Evolutionary conservation across 2,113 vertebrate genomes (phyloP).

Genomic region (Elephantulus edwardii): DNA sequence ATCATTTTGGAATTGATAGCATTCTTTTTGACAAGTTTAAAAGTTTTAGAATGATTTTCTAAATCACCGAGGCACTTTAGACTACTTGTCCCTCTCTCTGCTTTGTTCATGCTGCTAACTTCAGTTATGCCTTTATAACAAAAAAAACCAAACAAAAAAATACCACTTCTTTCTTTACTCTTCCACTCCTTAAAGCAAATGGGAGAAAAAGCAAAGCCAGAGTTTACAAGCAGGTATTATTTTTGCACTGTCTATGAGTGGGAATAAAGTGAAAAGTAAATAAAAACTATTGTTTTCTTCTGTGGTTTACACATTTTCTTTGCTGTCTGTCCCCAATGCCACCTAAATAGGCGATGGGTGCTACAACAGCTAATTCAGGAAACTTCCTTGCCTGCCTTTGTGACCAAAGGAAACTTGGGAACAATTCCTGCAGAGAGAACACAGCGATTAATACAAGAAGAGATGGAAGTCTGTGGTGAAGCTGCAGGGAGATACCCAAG

Average conservation of each 20-base stretch:
- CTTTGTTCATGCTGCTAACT: background rate
- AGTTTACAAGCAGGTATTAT: background rate
- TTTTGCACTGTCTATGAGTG: background rate
- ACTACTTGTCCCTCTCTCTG: background rate
- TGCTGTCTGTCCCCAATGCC: conserved; percentile 33
- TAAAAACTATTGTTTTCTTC: conserved; percentile 25
- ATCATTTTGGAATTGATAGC: conserved; percentile 4
- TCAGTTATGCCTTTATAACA: background rate
- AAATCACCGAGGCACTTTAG: no score
- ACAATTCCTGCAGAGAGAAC: conserved; percentile 83
- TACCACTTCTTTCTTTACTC: no score
- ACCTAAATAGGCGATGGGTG: conserved; percentile 92
- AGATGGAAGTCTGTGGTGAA: conserved; percentile 94
- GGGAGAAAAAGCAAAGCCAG: background rate
- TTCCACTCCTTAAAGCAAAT: background rate
- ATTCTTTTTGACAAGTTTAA: conserved; percentile 4
- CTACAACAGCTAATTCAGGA: conserved; percentile 91
- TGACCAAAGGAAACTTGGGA: conserved; percentile 85
- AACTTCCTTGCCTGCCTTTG: conserved; percentile 79
- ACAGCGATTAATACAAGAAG: conserved; percentile 88
- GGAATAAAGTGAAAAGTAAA: conserved; percentile 28
- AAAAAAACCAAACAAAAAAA: no score
- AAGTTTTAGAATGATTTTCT: background rate
- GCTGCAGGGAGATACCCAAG: conserved; percentile 95
- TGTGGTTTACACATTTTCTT: conserved; percentile 51